Percentiles rank a stretch among this genome's conserved stretches.
Conservation (phyloP, 2,113 vertebrate genomes). For the Passer montanus region DNA sequence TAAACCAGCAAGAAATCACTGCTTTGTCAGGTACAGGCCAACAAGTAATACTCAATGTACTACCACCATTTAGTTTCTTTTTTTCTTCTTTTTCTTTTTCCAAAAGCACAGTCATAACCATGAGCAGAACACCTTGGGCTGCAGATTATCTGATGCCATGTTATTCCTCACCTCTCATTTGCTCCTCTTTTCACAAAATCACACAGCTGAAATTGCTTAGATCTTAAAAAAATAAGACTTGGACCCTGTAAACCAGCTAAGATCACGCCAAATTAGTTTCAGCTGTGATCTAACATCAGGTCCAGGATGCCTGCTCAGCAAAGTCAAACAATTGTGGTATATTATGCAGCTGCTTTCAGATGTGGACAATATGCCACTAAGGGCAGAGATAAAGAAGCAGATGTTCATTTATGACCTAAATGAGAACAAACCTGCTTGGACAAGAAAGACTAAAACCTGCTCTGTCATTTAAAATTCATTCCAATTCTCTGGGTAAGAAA, state of each 20-base stretch:
- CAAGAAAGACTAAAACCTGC: background rate
- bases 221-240: conserved; percentile 9
- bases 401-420: conserved; percentile 24
- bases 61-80: background rate
- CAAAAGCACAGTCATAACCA: background rate
- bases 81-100: no score
- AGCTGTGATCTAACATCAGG: conserved; percentile 28
- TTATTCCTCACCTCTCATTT: background rate
- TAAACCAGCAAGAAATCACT: background rate
- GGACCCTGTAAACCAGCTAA: background rate
- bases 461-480: background rate
- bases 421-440: conserved; percentile 12
- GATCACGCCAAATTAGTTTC: background rate
- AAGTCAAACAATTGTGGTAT: background rate
- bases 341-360: conserved; percentile 33
- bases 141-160: background rate
- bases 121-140: background rate
- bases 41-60: background rate
- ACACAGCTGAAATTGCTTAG: conserved; percentile 1
- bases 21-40: background rate
- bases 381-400: conserved; percentile 45
- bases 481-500: background rate
- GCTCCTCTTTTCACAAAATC: background rate
- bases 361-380: conserved; percentile 23
- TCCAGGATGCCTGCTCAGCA: conserved; percentile 29